Evolutionary conservation across 2,113 vertebrate species (phyloP).

Genomic region (Oncorhynchus keta): DNA sequence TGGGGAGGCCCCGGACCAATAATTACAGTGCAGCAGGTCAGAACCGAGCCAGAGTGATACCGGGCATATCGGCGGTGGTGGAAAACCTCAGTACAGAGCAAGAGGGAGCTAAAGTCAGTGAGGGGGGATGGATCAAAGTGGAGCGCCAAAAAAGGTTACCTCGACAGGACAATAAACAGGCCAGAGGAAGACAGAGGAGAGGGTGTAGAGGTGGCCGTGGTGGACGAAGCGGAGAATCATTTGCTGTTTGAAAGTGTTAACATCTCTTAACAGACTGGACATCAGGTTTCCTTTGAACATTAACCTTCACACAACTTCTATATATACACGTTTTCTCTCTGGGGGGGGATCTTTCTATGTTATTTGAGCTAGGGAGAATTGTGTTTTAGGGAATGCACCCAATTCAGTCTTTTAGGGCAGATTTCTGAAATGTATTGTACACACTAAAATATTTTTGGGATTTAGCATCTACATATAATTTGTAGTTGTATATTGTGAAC

Average conservation of each 20-base stretch:
- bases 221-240: slow-evolving; percentile 50
- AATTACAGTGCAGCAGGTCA: slow-evolving; percentile 41
- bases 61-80: slow-evolving; percentile 75
- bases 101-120: slow-evolving; percentile 76
- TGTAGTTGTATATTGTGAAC: no score
- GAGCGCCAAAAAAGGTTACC: slow-evolving; percentile 81
- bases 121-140: slow-evolving; percentile 93
- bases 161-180: slow-evolving; percentile 75
- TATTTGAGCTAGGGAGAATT: no score
- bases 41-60: slow-evolving; percentile 71
- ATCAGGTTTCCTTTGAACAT: slow-evolving; percentile 25
- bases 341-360: no score
- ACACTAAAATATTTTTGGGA: no score
- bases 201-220: slow-evolving; percentile 75
- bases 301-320: background rate
- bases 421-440: no score
- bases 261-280: background rate
- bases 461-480: no score
- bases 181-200: slow-evolving; percentile 72
- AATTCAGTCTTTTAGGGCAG: no score
- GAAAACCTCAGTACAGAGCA: slow-evolving; percentile 60
- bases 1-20: slow-evolving; percentile 67
- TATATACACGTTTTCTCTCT: background rate
- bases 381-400: no score
- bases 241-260: background rate